phyloP scores from a whole-genome alignment of 1,140 invertebrate species.

The Ditylenchus dipsaci region DNA sequence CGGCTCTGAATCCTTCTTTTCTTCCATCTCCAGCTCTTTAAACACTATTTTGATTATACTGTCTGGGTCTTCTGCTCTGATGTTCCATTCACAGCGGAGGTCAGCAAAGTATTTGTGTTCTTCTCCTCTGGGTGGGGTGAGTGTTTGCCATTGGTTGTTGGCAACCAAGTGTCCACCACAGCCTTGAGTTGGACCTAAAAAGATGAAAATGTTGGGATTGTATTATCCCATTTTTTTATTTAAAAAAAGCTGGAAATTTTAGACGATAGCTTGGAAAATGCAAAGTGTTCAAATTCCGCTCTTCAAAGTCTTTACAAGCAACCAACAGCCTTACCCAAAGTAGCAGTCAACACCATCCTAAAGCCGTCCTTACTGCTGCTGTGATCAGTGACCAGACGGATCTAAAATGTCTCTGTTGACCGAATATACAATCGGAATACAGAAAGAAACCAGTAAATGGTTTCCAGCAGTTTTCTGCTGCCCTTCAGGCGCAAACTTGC shows the following conservation, averaged over 20 bases:
- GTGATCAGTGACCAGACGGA: constrained; percentile 48
- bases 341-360: constrained; percentile 43
- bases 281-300: neutral
- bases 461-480: constrained; percentile 11
- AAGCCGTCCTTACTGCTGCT: constrained; percentile 42
- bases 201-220: no score
- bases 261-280: neutral
- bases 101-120: constrained; percentile 39
- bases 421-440: no score
- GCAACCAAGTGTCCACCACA: constrained; percentile 52
- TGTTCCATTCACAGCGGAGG: constrained; percentile 47
- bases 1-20: neutral
- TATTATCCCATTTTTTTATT: neutral
- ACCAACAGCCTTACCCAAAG: constrained; percentile 30
- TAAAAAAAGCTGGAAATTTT: no score
- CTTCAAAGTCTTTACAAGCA: neutral
- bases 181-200: constrained; percentile 42
- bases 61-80: constrained; percentile 19
- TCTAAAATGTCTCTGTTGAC: constrained; percentile 33
- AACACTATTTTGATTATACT: constrained; percentile 38
- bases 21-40: constrained; percentile 42
- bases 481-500: constrained; percentile 31
- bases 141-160: constrained; percentile 36
- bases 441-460: no score
- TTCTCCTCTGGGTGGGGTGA: constrained; percentile 32